These are phyloP conservation scores for Bruchidius siliquastri DNA, from an alignment of 2,888 invertebrate genomes.

Conservation along the genomic window DNA sequence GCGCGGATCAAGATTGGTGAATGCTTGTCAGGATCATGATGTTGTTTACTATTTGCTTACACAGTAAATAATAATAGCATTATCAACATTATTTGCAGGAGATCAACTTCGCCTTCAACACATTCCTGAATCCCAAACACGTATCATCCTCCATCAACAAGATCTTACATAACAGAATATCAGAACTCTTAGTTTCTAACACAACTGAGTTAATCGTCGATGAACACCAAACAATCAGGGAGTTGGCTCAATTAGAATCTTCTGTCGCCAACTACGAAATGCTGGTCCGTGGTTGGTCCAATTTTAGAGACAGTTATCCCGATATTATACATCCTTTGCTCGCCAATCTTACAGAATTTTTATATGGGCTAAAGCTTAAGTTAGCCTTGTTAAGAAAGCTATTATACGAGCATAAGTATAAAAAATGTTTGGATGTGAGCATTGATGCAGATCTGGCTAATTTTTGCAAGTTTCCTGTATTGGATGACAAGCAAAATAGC, in stretches of 20 bases:
- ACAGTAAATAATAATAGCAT: too few relatives aligned
- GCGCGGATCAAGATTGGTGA: too few relatives aligned
- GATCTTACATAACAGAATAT: constrained; percentile 2
- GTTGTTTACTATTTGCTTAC: too few relatives aligned
- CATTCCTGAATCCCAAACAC: constrained; percentile 25
- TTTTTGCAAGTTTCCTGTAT: constrained; percentile 53
- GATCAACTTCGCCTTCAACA: constrained; percentile 31
- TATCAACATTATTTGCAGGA: too few relatives aligned
- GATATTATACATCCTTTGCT: constrained; percentile 73
- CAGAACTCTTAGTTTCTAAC: not conserved
- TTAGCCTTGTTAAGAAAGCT: constrained; percentile 53
- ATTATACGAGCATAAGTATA: constrained; percentile 35
- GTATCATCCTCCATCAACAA: constrained; percentile 18
- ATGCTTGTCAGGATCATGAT: too few relatives aligned
- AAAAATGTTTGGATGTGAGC: constrained; percentile 20
- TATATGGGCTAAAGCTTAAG: constrained; percentile 58
- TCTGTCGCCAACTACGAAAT: constrained; percentile 30
- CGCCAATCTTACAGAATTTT: constrained; percentile 62
- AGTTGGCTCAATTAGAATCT: constrained; percentile 21
- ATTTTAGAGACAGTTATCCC: constrained; percentile 64
- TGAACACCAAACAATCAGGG: constrained; percentile 1
- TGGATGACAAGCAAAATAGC: constrained; percentile 37
- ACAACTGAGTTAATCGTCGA: constrained; percentile 11
- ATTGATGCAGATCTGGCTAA: constrained; percentile 41
- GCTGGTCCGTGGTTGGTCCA: constrained; percentile 50